Evolutionary conservation across 2,888 invertebrate genomes (phyloP), one percentile per base, ranked within the genome.

Genomic region (Tolmerus cingulatus): DNA sequence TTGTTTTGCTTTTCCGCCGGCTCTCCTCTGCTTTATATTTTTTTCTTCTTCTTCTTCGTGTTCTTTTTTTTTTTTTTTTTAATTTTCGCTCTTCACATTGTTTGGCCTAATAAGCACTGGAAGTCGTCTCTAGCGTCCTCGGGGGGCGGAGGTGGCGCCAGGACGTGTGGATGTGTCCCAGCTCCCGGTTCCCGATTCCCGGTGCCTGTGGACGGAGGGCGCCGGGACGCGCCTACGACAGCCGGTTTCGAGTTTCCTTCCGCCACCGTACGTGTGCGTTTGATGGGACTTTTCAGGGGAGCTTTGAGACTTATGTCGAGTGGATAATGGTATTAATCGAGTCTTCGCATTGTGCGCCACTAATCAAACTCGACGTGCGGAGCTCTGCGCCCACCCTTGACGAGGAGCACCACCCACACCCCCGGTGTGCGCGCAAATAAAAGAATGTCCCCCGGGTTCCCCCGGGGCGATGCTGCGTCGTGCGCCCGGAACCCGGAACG

Each of bases 301-400:
- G 87, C 87, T 87, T 87, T 87, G 77, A 87, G 85, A 77, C 87
- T 84, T 87, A 84, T 85, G 85, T 84, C 77, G 87, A 87, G 87
- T 84, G 87, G 87, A 87, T 87, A 87, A 87, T 87, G 85, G 87
- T 30, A 87, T 87, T 87, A 87, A 87, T 87, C 87, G 84, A 87
- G 86, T 55, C 66, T 87, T 87, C 87, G 87, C 84, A 57, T 74
- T 85, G 76, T 77, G 51, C 55, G 66, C 76, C 87, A 74, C 51
- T 87, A 87, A 87, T 87, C 87, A 87, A 87, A 82, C 81, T 82
- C 37, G 82, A n/a, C 85, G 85, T 85, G 74, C 43, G 46, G 46
- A 74, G 34, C 40, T 30, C 74, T 19, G 16, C 82, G 30, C 51
- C 57, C 82, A 9, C n/a, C n/a, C 19, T 66, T 30, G 30, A 30